Percentiles rank a stretch among this genome's conserved stretches.
Conservation (phyloP, 1,140 invertebrate species). For the Archivesica marissinica region DNA sequence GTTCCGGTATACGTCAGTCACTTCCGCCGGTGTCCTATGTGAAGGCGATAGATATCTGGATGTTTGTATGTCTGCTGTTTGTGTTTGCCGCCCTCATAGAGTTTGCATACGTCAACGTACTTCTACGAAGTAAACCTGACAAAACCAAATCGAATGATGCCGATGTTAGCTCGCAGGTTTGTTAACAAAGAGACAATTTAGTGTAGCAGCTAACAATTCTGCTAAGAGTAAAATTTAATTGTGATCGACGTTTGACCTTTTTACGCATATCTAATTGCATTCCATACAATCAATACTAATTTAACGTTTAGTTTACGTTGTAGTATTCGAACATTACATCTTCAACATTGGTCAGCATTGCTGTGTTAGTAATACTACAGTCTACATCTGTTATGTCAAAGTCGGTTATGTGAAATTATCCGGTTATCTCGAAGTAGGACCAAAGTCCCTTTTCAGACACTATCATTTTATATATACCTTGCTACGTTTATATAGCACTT, state of each 20-base stretch:
- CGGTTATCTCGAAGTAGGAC: no score
- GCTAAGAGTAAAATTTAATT: no score
- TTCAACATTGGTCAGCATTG: no score
- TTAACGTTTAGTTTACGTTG: background rate
- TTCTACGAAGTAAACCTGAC: constrained; percentile 38
- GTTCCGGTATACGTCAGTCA: constrained; percentile 58
- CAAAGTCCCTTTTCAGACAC: no score
- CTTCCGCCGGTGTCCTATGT: constrained; percentile 78
- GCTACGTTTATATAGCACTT: no score
- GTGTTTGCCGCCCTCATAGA: constrained; percentile 93
- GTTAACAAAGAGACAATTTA: background rate
- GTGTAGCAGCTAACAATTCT: no score
- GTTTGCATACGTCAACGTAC: constrained; percentile 90
- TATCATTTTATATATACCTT: no score
- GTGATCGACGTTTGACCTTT: no score
- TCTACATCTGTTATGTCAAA: no score
- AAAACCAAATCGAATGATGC: background rate
- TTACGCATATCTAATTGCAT: no score
- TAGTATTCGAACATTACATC: background rate
- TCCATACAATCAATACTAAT: background rate
- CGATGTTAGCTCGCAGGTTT: background rate
- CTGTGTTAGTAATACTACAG: no score
- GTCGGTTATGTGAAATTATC: no score
- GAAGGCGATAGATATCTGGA: constrained; percentile 94
- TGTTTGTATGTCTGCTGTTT: constrained; percentile 94